Base-by-base conservation (phyloP, 2,113 vertebrate species). In the Trogon surrucura region DNA sequence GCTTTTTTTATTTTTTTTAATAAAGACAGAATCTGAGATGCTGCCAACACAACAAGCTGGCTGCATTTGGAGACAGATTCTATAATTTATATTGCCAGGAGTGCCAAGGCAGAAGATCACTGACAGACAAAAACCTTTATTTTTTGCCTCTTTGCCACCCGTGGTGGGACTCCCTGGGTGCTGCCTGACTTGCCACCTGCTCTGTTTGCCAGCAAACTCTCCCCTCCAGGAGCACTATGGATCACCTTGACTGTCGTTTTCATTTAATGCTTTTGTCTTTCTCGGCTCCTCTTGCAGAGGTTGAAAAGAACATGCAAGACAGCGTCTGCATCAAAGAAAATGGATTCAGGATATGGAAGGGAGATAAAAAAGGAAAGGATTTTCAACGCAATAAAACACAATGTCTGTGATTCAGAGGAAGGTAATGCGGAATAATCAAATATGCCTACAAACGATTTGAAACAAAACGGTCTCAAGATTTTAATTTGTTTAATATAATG, bases 211-310 rank as follows among this genome's bases (percentile, higher is more conserved):
- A 84, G 83, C 77, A 91, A 60, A 75, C 66, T 94, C 91, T 71
- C n/a, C 86, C 91, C 87, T 88, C 70, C 71, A 85, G 77, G 86
- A 67, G 38, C 25, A 36, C 72, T 56, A 89, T 73, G 89, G 65
- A 97, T 97, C 96, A 97, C 97, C 97, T 96, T 96, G 95, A 93
- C 83, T 88, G 77, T 83, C 20, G 0, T 79, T 93, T 94, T 96
- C 92, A 58, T 80, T 94, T 72, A 95, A 96, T 48, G 84, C 92
- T 95, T 97, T 95, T 62, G 13, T 94, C 88, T 96, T 84, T 79
- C 44, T 96, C 89, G 10, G 94, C 91, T 93, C 47, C 58, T 85
- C 93, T 95, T 93, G 93, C 88, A 91, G 91, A 79, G 83, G 64
- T 32, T 92, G 88, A 94, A 94, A 87, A 77, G 53, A 94, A 97